Percentiles rank a stretch among this genome's conserved stretches.
Evolutionary conservation across 1,140 invertebrate species (phyloP).

Genomic region (Drosophila ercepeae): DNA sequence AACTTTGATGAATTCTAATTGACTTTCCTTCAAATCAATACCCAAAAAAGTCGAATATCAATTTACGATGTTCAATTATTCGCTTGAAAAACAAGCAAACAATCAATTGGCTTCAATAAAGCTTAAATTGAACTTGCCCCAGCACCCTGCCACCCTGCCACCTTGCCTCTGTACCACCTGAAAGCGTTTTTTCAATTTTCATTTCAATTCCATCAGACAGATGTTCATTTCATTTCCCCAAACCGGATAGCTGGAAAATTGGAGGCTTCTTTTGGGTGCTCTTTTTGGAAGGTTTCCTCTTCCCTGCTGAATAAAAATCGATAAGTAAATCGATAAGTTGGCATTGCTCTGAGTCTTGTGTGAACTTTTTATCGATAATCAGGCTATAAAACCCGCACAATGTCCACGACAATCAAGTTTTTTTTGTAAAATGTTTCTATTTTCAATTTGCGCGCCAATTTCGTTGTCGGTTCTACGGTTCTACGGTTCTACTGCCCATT

Average conservation of each 20-base stretch:
- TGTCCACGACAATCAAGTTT: conserved; percentile 45
- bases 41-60: conserved; percentile 32
- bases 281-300: not conserved
- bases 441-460: conserved; percentile 74
- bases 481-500: conserved; percentile 60
- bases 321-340: conserved; percentile 59
- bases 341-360: not conserved
- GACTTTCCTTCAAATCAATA: conserved; percentile 54
- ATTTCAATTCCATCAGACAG: conserved; percentile 62
- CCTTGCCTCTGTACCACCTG: conserved; percentile 1
- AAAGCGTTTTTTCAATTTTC: conserved; percentile 64
- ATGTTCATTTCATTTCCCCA: conserved; percentile 39
- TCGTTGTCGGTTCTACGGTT: conserved; percentile 64
- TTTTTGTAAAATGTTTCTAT: conserved; percentile 14
- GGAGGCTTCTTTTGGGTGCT: too few species aligned
- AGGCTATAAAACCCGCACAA: conserved; percentile 34
- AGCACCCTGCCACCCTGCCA: conserved; percentile 1
- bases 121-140: conserved; percentile 58
- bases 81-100: conserved; percentile 33
- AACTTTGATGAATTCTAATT: conserved; percentile 30
- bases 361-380: conserved; percentile 49
- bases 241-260: conserved; percentile 10
- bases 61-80: conserved; percentile 71
- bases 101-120: conserved; percentile 72
- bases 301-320: conserved; percentile 24